Evolutionary conservation across 2,888 invertebrate species (phyloP), one percentile per base, ranked within the genome.

Genomic region (Molorchus minor): DNA sequence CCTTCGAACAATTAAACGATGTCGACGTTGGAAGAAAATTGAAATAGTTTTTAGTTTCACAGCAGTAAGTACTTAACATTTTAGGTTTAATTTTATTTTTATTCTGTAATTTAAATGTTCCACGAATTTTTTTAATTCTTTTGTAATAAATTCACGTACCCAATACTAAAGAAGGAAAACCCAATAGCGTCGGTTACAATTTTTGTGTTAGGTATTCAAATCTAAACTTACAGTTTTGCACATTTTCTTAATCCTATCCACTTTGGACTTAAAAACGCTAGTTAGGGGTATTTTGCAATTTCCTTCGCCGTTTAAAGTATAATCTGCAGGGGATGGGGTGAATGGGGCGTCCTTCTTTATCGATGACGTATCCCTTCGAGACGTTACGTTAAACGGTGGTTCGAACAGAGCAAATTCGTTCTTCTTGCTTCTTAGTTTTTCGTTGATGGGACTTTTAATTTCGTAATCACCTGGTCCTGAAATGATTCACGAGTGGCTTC

Each of bases 321-420:
- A 76, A 25, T 68, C 64, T 5, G 67, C 68, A 1, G 76, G 71
- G 19, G 72, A 70, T 3, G 76, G 75, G 21, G 58, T 67, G 19
- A 52, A 60, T 3, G 15, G 21, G 0, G 61, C 61, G 35, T 74
- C 75, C 8, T 57, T 49, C 0, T 54, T 41, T 1, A 69, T 58
- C 49, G 62, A 65, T 8, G 57, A 62, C 0, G 68, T 61, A 4
- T 69, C 57, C 38, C 76, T 68, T 3, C 49, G 38, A 0, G 70
- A 67, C 0, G 71, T 71, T 4, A 61, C 59, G 29, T 69, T 68
- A 45, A 77, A 77, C 1, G 76, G 73, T 2, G 69, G 63, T 13
- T 56, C 57, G 13, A 51, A 51, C 1, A 45, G 2, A 4, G 69
- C 56, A 33, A 64, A 71, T 4, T 52, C 51, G 21, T 65, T 65